Base-by-base conservation (phyloP, 2,888 invertebrate genomes). In the Camponotus fellah region DNA sequence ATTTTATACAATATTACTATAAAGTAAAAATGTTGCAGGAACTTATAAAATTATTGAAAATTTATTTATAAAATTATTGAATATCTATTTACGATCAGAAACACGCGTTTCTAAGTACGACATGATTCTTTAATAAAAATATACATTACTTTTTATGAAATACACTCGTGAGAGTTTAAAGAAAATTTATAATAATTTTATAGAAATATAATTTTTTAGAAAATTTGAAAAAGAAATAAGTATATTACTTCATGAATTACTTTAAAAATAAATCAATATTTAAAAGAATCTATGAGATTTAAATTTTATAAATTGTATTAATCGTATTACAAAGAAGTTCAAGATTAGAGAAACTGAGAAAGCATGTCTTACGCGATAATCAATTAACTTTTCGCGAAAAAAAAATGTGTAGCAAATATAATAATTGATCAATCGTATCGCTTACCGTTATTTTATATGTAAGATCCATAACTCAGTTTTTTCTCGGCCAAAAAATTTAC, bases 1-100 rank as follows among this genome's bases (percentile, higher is more conserved):
- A 12, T 56, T 65, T 76, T 75, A 34, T 74, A 26, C 3, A 58
- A 60, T 9, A 43, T 5, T 75, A 4, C 40, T n/a, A n/a, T 62
- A 34, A 74, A 46, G 34, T 37, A 5, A 49, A 37, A 0, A 21
- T 10, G 5, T 46, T 9, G 14, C 49, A 12, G 12, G 32, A 74
- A 40, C 12, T 37, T 64, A 34, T 34, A 21, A 3, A 74, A 46
- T 2, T 62, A 32, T 46, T n/a, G 8, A 53, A 53, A 53, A 53
- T n/a, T 34, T 74, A 2, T 32, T 74, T 43, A 12, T 5, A 12
- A 3, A 74, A 62, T 2, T 62, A 32, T 46, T n/a, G 8, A 53
- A 53, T n/a, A 53, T n/a, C 26, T 74, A 2, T 32, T 74, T 43
- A 12, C 6, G 12, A 17, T 58, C 0, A 9, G 34, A 14, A 71